Evolutionary conservation across 1,140 invertebrate genomes (phyloP), one percentile per base, ranked within the genome.

Genomic region (Drosophila triauraria): DNA sequence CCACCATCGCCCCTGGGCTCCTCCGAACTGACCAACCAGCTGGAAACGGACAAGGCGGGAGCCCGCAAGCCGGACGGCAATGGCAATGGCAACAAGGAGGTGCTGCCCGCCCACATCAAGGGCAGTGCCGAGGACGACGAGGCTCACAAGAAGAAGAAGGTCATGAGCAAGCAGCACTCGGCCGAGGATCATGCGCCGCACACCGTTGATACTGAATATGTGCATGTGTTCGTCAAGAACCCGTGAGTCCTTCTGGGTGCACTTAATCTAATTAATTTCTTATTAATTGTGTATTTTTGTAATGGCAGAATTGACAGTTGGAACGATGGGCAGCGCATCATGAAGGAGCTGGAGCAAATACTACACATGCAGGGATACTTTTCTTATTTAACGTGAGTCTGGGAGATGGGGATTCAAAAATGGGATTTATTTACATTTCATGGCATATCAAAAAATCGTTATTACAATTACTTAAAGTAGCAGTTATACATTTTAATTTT

Each of bases 1-100:
- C 94, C 94, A 2, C 92, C 91, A 10, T 54, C 95, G 2, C 6
- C 40, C 94, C 91, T 95, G 94, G 95, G 90, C 77, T 48, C 68
- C 78, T 80, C 43, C 10, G 85, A 87, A 59, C 54, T 74, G 44
- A 81, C 43, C 53, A 85, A 88, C 44, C 80, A 87, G 20, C 42
- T 87, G 72, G 65, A 71, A 10, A 90, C 81, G 20, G 84, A 88
- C 10, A 88, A 88, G 62, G 48, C 43, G 30, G 68, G 25, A 20
- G 54, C 15, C 5, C 51, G 13, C 50, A 50, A 63, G 23, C 35
- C 56, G 8, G 40, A 58, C 1, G 65, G 60, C 6, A 67, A 75
- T 38, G 68, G 67, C 43, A 92, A 92, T 38, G 68, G 67, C 43
- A 92, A 92, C 70, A 86, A 92, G 75, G 92, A 93, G 75, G 85